phyloP scores from a whole-genome alignment of 1,140 invertebrate species.

The Asbolus verrucosus region DNA sequence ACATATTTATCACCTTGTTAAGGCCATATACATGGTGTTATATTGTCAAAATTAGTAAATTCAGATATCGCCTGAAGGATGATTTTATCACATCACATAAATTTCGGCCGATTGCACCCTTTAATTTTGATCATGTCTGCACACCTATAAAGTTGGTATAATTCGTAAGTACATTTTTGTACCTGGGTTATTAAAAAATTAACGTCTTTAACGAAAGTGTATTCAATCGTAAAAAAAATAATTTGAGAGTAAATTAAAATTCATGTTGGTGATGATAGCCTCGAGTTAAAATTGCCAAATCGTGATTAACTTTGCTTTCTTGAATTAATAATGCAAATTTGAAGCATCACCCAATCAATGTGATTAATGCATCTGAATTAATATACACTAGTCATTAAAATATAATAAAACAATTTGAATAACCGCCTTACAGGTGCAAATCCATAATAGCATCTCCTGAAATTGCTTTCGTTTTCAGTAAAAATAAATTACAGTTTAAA shows the following conservation, averaged over 20 bases:
- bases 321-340: background rate
- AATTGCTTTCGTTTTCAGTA: slow-evolving; percentile 45
- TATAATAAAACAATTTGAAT: slow-evolving; percentile 27
- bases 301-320: slow-evolving; percentile 18
- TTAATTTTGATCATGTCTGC: slow-evolving; percentile 30
- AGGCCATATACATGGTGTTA: background rate
- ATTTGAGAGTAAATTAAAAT: slow-evolving; percentile 14
- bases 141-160: too few species aligned
- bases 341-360: slow-evolving; percentile 8
- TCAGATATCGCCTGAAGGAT: slow-evolving; percentile 2
- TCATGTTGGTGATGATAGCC: background rate
- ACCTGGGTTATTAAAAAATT: slow-evolving; percentile 9
- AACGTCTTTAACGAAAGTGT: slow-evolving; percentile 3
- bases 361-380: slow-evolving; percentile 37
- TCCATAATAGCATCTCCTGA: slow-evolving; percentile 22
- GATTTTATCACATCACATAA: slow-evolving; percentile 34
- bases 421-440: slow-evolving; percentile 22
- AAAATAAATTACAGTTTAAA: slow-evolving; percentile 38
- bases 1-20: slow-evolving; percentile 25
- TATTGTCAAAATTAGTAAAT: slow-evolving; percentile 34
- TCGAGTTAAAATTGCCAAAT: slow-evolving; percentile 14
- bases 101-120: slow-evolving; percentile 26
- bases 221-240: slow-evolving; percentile 11
- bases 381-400: slow-evolving; percentile 27
- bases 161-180: background rate